Base-by-base conservation (phyloP, 2,888 invertebrate species). In the Callyntrura sp. region DNA sequence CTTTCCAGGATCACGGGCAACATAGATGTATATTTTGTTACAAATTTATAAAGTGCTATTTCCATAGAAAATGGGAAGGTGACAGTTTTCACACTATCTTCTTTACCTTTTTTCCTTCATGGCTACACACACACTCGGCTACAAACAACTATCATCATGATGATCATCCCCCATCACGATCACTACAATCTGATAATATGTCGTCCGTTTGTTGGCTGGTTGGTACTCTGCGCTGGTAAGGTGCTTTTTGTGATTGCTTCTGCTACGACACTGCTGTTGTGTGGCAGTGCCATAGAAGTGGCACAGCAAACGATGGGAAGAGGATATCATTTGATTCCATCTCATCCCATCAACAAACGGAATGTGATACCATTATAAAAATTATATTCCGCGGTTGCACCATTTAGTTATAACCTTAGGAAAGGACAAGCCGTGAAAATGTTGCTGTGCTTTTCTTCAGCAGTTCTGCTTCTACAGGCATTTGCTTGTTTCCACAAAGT, bases 21-120 rank as follows among this genome's bases (percentile, higher is more conserved):
- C 2, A 78, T 60, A 57, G 79, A 60, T 79, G 60, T 12, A 65
- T 82, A 82, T 82, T 82, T 65, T 65, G 82, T 82, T 82, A 65
- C 82, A 82, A 82, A 65, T 79, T 79, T 79, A 79, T 79, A 82
- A 82, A 82, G 82, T 82, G 82, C 65, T 82, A 62, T 65, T 82
- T 28, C 82, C 62, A 82, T 62, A 25, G 62, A 82, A 82, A 82
- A 62, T 65, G 82, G 86, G 62, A 79, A 87, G 86, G 86, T 87
- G 86, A 81, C 81, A 85, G 76, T 85, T 85, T 85, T 85, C 85
- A 85, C 85, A 85, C 85, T 55, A 82, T 62, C 62, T 12, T 25
- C 25, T 65, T 68, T 84, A 62, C 51, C 65, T 51, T 83, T 65
- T 82, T 57, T 35, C 17, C 83, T 45, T 83, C 17, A 48, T 17